Base-by-base conservation (phyloP, 2,113 vertebrate genomes). In the Chlorodrepanis virens region DNA sequence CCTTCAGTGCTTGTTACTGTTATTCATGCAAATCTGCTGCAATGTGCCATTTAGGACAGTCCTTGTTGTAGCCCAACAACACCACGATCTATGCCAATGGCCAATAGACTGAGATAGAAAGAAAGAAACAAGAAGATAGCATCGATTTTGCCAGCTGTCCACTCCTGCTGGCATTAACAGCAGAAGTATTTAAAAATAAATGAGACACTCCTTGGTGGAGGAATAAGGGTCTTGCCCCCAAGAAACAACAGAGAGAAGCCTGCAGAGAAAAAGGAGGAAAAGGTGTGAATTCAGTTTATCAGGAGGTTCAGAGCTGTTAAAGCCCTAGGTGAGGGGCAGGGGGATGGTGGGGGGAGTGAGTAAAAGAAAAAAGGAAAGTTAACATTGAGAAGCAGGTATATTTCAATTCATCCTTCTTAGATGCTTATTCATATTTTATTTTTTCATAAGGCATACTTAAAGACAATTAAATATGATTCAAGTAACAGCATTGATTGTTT, bases 1-100 rank as follows among this genome's bases (percentile, higher is more conserved):
- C 64, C 28, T 76, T 97, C 94, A 83, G 72, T 93, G 77, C 87
- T 94, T 79, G 68, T 86, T 91, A 84, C 77, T 93, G 57, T 94
- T 96, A 91, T 74, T 92, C 78, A 94, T 87, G 94, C 76, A 96
- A 94, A 96, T 86, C 49, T 70, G 49, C 83, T 83, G 90, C 84
- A 37, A 74, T 61, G 87, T 70, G 37, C 93, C 88, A 44, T 91
- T 95, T 81, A 74, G 52, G 79, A 90, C 94, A 74, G 80, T 65
- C 70, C 61, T 84, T 94, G 81, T 86, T 86, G 86, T 57, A 90
- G 91, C 35, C 37, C 17, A 52, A 4, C 64, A 65, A 56, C 53
- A 88, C 47, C 71, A 86, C 49, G 10, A 75, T 91, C 19, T 27
- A 65, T 35, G 42, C 53, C 75, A 93, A 95, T 74, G 75, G 61